A percentile compares a stretch with the other conserved stretches of the same genome.
Conservation (phyloP, 2,797 vertebrate species). For the Spizella passerina region DNA sequence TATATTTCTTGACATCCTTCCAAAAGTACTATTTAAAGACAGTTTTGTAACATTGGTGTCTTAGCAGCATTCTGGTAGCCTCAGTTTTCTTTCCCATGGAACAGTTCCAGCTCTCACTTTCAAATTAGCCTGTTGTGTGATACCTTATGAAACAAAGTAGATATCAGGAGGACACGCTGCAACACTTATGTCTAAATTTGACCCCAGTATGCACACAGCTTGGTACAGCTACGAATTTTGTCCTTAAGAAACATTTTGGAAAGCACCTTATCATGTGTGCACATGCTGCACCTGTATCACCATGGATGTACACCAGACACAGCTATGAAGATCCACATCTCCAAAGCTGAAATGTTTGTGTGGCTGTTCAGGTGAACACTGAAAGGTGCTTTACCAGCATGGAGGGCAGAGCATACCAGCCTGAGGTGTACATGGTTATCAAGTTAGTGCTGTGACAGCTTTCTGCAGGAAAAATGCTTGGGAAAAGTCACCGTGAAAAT, state of each 20-base stretch:
- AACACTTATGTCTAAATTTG: background rate
- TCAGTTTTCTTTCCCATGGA: background rate
- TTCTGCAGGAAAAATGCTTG: background rate
- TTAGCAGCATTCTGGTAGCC: background rate
- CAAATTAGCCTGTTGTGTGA: background rate
- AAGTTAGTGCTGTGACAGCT: background rate
- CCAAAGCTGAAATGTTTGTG: background rate
- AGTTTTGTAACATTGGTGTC: background rate
- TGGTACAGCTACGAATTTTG: background rate
- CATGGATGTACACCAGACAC: no score
- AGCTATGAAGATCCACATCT: accelerated
- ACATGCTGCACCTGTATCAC: accelerated
- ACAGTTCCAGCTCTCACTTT: background rate
- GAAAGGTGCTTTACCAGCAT: background rate
- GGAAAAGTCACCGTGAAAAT: background rate
- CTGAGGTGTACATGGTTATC: background rate
- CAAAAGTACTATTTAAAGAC: background rate
- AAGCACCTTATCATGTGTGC: accelerated
- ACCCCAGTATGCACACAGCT: background rate
- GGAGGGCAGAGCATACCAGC: accelerated
- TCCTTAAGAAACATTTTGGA: background rate
- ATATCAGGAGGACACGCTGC: background rate
- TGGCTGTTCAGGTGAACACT: background rate
- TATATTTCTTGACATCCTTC: background rate
- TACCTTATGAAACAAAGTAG: background rate